A percentile compares a stretch with the other conserved stretches of the same genome.
These are phyloP conservation scores for Mus spretus DNA, from an alignment of 2,797 vertebrate species.

Conservation along the genomic window DNA sequence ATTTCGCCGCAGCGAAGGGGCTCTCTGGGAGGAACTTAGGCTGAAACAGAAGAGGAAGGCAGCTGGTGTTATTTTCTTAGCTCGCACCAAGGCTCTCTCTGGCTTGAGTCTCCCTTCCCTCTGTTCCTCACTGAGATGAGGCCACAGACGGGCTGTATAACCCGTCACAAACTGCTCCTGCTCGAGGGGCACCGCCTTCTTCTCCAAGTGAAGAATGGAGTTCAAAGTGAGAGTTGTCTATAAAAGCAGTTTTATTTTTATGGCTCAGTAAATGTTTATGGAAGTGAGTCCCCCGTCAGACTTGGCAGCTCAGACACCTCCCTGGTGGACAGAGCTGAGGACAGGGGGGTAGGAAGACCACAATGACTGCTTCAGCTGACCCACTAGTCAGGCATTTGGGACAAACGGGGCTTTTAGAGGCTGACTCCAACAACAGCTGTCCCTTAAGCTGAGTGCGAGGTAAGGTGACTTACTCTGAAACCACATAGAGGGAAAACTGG, in stretches of 20 bases:
- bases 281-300: conserved; percentile 9
- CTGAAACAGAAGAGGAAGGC: not conserved
- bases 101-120: not conserved
- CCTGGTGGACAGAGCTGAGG: not conserved
- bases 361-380: not conserved
- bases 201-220: not conserved
- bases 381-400: not conserved
- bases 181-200: not conserved
- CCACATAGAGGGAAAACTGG: conserved; percentile 42
- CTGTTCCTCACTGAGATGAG: not conserved
- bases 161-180: not conserved
- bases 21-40: not conserved
- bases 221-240: conserved; percentile 37
- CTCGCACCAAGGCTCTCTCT: not conserved
- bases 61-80: not conserved
- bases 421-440: not conserved
- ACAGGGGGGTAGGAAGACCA: not conserved
- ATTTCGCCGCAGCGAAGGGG: not conserved
- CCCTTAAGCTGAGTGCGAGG: conserved; percentile 30
- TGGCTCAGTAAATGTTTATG: conserved; percentile 29
- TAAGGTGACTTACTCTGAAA: conserved; percentile 53
- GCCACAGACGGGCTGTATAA: not conserved
- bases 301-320: not conserved
- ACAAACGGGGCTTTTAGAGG: not conserved
- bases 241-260: conserved; percentile 66